These are phyloP conservation scores for Bolinopsis microptera DNA, from an alignment of 37 sponge, comb jelly and placozoan genomes.

Conservation along the genomic window DNA sequence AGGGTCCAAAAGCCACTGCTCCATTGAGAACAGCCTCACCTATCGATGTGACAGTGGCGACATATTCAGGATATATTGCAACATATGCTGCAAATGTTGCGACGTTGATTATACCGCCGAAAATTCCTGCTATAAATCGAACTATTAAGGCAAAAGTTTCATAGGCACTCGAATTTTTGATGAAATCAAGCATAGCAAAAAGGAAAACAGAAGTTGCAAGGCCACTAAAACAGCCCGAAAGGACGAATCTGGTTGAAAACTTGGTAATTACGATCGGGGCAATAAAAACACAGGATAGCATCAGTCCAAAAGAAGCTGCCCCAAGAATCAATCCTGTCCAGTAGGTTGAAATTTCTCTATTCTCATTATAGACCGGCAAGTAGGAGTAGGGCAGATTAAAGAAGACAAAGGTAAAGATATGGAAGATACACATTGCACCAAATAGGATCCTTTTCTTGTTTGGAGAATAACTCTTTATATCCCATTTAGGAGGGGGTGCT, in stretches of 20 bases:
- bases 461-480: background rate
- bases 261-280: background rate
- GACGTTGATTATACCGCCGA: conserved; percentile 13
- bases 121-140: background rate
- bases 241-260: background rate
- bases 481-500: too few relatives aligned
- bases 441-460: background rate
- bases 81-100: conserved; percentile 9
- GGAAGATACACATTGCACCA: background rate
- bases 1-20: conserved; percentile 47
- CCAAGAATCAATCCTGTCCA: conserved; percentile 5
- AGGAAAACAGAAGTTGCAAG: background rate
- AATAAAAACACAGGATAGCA: background rate
- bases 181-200: background rate
- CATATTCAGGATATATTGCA: conserved; percentile 20
- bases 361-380: background rate
- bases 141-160: background rate
- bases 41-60: conserved; percentile 21
- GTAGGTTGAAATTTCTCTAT: background rate
- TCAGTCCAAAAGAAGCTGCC: background rate
- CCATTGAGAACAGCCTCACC: conserved; percentile 53
- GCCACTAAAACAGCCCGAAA: background rate
- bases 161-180: background rate
- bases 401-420: background rate
- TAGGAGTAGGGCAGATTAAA: background rate